Base-by-base conservation (phyloP, 2,797 vertebrate genomes). In the Galaxias olidus region DNA sequence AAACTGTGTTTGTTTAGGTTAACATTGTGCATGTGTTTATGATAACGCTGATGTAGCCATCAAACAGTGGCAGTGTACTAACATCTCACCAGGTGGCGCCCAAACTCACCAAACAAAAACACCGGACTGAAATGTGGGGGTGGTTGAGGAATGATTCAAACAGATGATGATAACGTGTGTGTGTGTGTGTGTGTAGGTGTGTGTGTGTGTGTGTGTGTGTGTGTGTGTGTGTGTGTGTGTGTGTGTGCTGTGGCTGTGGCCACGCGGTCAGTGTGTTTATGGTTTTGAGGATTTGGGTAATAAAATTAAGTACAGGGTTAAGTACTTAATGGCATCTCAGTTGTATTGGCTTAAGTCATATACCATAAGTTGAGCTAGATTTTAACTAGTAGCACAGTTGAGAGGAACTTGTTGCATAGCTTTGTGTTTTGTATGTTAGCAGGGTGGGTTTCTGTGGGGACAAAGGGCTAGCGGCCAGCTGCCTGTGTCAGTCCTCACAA, bases 21-120 rank as follows among this genome's bases (percentile, higher is more conserved):
- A 59, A 64, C 52, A 60, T 63, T 15, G 20, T 45, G 51, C 55
- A 49, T 61, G 17, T 57, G 51, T 62, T 17, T 50, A n/a, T 55
- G 59, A 50, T 30, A 30, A 30, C 6, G 41, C 30, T 47, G 30
- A 11, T 30, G 30, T 30, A 30, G 2, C 6, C 30, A 30, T 30
- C 30, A 30, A 6, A 3, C 30, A 30, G 54, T 15, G 8, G n/a
- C 42, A 12, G 54, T 56, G 15, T 14, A 14, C 53, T 4, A 56
- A 43, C 17, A 14, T 41, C 41, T 30, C 54, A 15, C 40, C 14
- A 43, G 54, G 9, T 43, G 40, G 8, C 54, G 9, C 56, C 45
- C 43, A 44, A 30, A 30, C 30, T 30, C 30, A 30, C 6, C 2
- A 30, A 30, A 30, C 30, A 2, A 3, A 30, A 30, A 30, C 30